These are phyloP conservation scores for Amazona guildingii DNA, from an alignment of 2,113 vertebrate species.

Conservation along the genomic window DNA sequence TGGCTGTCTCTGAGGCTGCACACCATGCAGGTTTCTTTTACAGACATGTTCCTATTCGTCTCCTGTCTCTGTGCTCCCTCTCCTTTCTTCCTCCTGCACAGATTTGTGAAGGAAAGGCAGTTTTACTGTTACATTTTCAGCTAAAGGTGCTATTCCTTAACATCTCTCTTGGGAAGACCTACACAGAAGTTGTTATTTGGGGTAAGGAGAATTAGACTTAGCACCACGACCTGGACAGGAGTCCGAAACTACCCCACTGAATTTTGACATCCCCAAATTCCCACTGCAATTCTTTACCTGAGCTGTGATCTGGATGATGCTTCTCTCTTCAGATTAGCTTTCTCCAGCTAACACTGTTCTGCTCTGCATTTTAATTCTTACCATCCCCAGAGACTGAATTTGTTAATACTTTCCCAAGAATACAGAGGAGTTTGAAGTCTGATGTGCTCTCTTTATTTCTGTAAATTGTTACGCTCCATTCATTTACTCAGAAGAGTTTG, in stretches of 20 bases:
- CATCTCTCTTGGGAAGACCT: not conserved
- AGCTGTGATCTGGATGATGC: not conserved
- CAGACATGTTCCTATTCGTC: not conserved
- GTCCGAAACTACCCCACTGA: not conserved
- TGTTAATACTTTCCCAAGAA: not conserved
- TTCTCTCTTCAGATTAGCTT: not conserved
- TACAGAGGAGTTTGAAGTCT: not conserved
- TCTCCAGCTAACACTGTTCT: not conserved
- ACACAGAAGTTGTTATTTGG: not conserved
- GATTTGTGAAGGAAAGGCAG: not conserved
- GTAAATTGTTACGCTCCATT: not conserved
- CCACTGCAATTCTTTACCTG: not conserved
- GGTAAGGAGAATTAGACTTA: not conserved
- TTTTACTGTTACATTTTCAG: not conserved
- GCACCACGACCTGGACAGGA: not conserved
- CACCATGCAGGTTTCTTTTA: not conserved
- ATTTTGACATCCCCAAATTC: not conserved
- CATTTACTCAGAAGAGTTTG: not conserved
- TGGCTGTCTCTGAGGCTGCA: not conserved
- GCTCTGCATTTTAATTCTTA: not conserved
- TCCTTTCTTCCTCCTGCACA: not conserved
- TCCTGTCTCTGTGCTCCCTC: not conserved
- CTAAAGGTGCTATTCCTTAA: not conserved
- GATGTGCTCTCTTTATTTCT: not conserved
- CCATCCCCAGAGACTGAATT: not conserved